phyloP scores from a whole-genome alignment of 2,797 vertebrate genomes.

The Dicrostonyx torquatus region DNA sequence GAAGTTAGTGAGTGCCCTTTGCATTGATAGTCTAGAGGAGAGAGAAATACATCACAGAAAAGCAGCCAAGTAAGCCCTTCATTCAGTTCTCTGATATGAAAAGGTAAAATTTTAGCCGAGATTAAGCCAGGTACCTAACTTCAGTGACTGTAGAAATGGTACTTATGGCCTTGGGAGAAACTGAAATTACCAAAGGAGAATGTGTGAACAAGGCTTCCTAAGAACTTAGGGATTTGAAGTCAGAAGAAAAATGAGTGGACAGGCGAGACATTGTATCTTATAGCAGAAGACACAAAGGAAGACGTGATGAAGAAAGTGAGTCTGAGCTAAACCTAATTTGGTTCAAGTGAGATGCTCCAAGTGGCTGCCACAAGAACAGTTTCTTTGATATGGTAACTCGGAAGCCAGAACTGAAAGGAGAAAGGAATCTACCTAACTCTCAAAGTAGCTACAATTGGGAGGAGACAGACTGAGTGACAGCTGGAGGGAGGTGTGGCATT shows the following conservation, averaged over 20 bases:
- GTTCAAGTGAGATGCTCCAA: neutral
- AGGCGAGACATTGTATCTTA: neutral
- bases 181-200: neutral
- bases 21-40: neutral
- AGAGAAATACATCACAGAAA: neutral
- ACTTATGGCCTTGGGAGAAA: neutral
- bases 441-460: neutral
- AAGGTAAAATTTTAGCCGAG: neutral
- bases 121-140: neutral
- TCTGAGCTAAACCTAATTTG: neutral
- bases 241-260: neutral
- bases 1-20: neutral
- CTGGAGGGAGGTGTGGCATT: neutral
- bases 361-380: neutral
- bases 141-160: neutral
- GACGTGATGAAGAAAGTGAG: neutral
- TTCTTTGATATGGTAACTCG: neutral
- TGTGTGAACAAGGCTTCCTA: neutral
- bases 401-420: neutral
- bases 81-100: neutral
- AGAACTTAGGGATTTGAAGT: neutral
- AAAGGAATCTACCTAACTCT: neutral
- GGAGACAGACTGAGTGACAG: neutral
- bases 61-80: neutral
- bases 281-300: neutral